Percentiles rank a stretch among this genome's conserved stretches.
Evolutionary conservation across 2,797 vertebrate genomes (phyloP).

Genomic region (Nyctibius grandis): DNA sequence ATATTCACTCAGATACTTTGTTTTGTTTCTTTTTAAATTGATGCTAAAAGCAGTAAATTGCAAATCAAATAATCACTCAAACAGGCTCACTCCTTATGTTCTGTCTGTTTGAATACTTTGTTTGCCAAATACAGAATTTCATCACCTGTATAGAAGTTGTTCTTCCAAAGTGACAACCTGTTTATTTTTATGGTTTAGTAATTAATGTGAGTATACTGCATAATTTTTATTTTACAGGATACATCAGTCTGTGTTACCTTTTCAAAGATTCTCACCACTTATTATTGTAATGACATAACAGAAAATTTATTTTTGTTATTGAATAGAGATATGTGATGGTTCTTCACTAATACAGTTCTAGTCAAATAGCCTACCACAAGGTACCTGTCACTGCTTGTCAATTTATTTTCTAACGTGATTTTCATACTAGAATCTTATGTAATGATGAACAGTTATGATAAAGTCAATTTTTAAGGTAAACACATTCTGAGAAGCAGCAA

Average conservation of each 20-base stretch:
- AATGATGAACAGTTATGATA: not conserved
- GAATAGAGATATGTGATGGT: not conserved
- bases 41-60: not conserved
- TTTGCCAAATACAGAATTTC: not conserved
- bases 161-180: not conserved
- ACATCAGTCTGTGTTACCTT: not conserved
- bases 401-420: not conserved
- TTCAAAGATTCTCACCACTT: not conserved
- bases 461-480: not conserved
- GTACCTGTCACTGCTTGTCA: not conserved
- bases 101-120: not conserved
- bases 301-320: not conserved
- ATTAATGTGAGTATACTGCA: not conserved
- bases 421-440: not conserved
- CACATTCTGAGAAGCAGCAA: not conserved
- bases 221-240: not conserved
- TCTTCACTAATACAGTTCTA: not conserved
- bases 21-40: not conserved
- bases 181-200: not conserved
- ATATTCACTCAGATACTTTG: not conserved
- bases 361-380: not conserved
- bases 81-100: not conserved
- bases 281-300: not conserved
- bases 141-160: not conserved
- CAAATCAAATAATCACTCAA: not conserved